Evolutionary conservation across 1,140 invertebrate species (phyloP).

Genomic region (Tetramorium simillimum): DNA sequence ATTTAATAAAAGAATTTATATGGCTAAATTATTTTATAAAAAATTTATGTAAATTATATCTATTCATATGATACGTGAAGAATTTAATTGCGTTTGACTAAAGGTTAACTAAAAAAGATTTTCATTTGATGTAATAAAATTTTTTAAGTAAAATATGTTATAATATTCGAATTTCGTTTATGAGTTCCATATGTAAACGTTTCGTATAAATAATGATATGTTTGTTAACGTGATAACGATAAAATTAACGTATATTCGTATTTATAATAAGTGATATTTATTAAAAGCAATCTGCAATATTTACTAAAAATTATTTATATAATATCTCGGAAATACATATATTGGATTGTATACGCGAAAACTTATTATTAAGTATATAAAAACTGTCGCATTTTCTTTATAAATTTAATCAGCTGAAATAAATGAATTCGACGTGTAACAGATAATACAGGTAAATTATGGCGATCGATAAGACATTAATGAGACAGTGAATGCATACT

Average conservation of each 20-base stretch:
- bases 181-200: not conserved
- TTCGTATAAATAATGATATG: not conserved
- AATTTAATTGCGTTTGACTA: not conserved
- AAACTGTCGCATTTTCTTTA: not conserved
- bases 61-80: not conserved
- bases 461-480: not conserved
- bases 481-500: not conserved
- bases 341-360: not conserved
- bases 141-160: not conserved
- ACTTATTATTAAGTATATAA: not conserved
- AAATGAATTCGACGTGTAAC: not conserved
- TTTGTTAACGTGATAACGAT: not conserved
- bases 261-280: not conserved
- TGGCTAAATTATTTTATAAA: not conserved
- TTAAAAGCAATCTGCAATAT: conserved; percentile 7
- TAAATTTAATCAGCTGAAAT: not conserved
- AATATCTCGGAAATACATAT: not conserved
- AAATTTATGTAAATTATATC: not conserved
- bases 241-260: not conserved
- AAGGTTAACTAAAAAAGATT: not conserved
- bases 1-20: not conserved
- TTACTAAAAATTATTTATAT: not conserved
- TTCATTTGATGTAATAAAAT: not conserved
- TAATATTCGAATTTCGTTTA: not conserved
- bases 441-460: not conserved